A percentile compares a stretch with the other conserved stretches of the same genome.
Evolutionary conservation across 2,113 vertebrate species (phyloP).

Genomic region (Irena cyanogastra): DNA sequence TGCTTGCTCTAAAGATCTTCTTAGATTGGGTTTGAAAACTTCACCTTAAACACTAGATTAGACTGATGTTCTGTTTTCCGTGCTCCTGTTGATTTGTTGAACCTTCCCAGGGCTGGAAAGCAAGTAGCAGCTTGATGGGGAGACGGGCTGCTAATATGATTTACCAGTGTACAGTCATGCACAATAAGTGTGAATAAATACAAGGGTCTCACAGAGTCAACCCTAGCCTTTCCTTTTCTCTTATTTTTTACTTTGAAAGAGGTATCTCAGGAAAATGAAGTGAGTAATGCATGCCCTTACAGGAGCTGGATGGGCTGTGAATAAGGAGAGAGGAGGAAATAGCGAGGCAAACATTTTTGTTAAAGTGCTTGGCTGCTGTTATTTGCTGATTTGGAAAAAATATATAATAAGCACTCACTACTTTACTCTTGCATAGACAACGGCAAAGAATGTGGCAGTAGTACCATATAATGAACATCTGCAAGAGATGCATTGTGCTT

Average conservation of each 20-base stretch:
- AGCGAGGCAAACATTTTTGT: constrained; percentile 62
- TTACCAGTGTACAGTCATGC: constrained; percentile 93
- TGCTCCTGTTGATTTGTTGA: constrained; percentile 91
- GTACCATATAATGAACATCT: background rate
- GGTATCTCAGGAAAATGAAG: constrained; percentile 79
- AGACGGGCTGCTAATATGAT: constrained; percentile 85
- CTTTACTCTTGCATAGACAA: constrained; percentile 24
- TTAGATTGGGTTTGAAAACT: constrained; percentile 88
- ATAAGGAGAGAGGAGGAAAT: constrained; percentile 45
- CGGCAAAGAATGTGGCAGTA: background rate
- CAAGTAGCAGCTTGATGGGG: constrained; percentile 87
- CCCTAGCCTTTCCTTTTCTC: constrained; percentile 79
- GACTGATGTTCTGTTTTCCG: constrained; percentile 90
- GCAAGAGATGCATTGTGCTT: background rate
- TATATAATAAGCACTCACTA: constrained; percentile 41
- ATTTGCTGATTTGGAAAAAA: constrained; percentile 38
- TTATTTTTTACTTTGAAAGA: constrained; percentile 77
- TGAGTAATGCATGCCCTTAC: constrained; percentile 84
- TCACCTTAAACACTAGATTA: constrained; percentile 88
- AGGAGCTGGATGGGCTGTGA: constrained; percentile 72
- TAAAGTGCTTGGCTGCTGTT: constrained; percentile 67
- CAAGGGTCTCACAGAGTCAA: constrained; percentile 87
- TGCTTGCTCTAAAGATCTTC: constrained; percentile 85
- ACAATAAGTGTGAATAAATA: constrained; percentile 87
- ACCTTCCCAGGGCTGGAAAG: constrained; percentile 85